Percentiles rank a stretch among this genome's conserved stretches.
Conservation (phyloP, 1,140 invertebrate species). For the Ips nitidus region DNA sequence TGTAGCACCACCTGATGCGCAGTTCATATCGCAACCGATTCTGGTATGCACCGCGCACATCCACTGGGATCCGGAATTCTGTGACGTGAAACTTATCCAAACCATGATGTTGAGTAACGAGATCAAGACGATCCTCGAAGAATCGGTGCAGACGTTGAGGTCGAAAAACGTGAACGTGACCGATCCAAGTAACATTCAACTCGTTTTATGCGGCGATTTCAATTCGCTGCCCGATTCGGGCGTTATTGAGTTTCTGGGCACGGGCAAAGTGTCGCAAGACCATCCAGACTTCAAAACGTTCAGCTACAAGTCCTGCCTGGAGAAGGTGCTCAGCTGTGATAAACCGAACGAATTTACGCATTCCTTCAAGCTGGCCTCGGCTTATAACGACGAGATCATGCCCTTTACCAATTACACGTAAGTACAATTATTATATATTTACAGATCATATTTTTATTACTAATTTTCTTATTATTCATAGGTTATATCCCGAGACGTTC, state of each 20-base stretch:
- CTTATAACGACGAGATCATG: conserved; percentile 94
- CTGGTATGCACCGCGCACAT: conserved; percentile 98
- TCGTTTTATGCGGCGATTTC: conserved; percentile 97
- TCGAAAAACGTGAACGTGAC: conserved; percentile 52
- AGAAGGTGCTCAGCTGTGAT: conserved; percentile 83
- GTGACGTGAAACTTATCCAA: conserved; percentile 99
- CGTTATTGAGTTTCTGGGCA: conserved; percentile 93
- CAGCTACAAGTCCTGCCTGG: conserved; percentile 88
- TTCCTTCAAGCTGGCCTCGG: conserved; percentile 91
- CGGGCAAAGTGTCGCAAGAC: conserved; percentile 83
- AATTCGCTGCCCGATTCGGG: conserved; percentile 98
- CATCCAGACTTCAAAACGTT: conserved; percentile 97
- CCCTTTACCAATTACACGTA: conserved; percentile 98
- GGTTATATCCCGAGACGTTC: no score
- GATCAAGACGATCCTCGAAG: conserved; percentile 78
- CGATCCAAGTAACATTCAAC: conserved; percentile 82
- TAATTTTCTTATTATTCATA: no score
- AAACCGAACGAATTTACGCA: conserved; percentile 89
- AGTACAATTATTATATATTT: conserved; percentile 51
- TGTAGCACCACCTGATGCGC: conserved; percentile 67
- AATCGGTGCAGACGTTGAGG: conserved; percentile 65
- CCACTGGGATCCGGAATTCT: conserved; percentile 99
- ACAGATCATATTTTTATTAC: background rate
- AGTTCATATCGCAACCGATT: conserved; percentile 79
- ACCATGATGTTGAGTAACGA: conserved; percentile 99